Evolutionary conservation across 1,140 invertebrate genomes (phyloP).

Genomic region (Pogonognathellus flavescens): DNA sequence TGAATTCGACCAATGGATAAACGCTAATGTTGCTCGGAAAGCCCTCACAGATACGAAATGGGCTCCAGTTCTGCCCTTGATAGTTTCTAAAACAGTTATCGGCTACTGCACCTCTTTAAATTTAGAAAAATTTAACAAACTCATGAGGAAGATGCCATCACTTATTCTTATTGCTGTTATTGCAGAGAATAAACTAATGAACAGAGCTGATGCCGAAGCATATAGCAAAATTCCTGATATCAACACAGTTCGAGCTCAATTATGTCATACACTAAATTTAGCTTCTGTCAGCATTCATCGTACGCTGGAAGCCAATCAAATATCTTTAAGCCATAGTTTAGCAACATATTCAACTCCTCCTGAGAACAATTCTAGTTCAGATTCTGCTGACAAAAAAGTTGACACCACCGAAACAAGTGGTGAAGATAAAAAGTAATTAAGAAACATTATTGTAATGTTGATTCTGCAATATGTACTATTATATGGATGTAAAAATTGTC

Average conservation of each 20-base stretch:
- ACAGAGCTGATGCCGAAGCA: not conserved
- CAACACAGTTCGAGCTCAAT: not conserved
- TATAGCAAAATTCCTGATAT: slow-evolving; percentile 19
- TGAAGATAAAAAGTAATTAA: too few relatives aligned
- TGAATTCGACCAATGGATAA: not conserved
- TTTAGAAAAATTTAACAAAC: slow-evolving; percentile 14
- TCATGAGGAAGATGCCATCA: slow-evolving; percentile 13
- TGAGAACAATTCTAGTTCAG: too few relatives aligned
- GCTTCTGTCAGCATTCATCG: not conserved
- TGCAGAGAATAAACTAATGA: slow-evolving; percentile 23
- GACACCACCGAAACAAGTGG: too few relatives aligned
- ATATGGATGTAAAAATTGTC: too few relatives aligned
- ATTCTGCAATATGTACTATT: too few relatives aligned
- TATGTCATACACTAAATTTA: slow-evolving; percentile 8
- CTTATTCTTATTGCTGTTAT: slow-evolving; percentile 17
- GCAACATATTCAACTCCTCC: not conserved
- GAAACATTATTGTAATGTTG: too few relatives aligned
- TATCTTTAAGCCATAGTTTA: not conserved
- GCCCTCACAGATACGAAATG: not conserved
- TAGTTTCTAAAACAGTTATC: not conserved
- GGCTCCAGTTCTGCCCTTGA: not conserved
- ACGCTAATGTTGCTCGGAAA: not conserved
- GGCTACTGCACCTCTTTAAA: not conserved
- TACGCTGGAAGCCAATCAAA: not conserved
- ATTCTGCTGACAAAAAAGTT: too few relatives aligned